Percentiles rank a stretch among this genome's conserved stretches.
Conservation (phyloP, 2,888 invertebrate genomes). For the Cylindroiulus punctatus region DNA sequence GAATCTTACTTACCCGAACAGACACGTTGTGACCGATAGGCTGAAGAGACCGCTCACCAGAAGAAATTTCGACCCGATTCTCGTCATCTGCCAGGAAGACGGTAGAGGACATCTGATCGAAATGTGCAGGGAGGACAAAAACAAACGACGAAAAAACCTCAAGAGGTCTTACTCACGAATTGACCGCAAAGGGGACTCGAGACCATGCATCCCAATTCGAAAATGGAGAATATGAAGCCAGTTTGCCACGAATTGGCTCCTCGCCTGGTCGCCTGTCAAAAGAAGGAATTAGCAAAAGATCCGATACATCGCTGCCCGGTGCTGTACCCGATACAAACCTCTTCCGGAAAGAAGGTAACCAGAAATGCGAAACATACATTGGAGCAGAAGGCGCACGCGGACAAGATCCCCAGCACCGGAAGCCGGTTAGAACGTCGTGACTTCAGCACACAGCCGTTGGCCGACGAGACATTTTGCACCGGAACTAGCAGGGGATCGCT, state of each 20-base stretch:
- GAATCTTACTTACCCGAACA: constrained; percentile 41
- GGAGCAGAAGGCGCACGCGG: constrained; percentile 4
- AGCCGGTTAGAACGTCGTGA: background rate
- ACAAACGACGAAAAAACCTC: background rate
- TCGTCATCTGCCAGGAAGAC: background rate
- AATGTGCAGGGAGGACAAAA: background rate
- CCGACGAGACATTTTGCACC: background rate
- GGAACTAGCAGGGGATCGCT: background rate
- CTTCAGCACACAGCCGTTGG: background rate
- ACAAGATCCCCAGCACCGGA: background rate
- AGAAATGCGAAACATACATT: constrained; percentile 20
- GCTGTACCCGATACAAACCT: background rate
- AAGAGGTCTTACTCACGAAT: constrained; percentile 43
- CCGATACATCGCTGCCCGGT: background rate
- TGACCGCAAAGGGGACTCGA: constrained; percentile 41
- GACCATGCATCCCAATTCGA: constrained; percentile 21
- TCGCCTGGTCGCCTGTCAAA: background rate
- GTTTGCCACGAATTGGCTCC: constrained; percentile 43
- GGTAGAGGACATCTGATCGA: background rate
- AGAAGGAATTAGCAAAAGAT: background rate
- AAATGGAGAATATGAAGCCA: constrained; percentile 49
- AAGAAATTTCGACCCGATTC: constrained; percentile 46
- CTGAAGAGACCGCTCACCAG: background rate
- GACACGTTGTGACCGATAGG: background rate
- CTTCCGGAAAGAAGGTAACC: constrained; percentile 52